phyloP scores from a whole-genome alignment of 2,113 vertebrate species.

The Papio anubis region DNA sequence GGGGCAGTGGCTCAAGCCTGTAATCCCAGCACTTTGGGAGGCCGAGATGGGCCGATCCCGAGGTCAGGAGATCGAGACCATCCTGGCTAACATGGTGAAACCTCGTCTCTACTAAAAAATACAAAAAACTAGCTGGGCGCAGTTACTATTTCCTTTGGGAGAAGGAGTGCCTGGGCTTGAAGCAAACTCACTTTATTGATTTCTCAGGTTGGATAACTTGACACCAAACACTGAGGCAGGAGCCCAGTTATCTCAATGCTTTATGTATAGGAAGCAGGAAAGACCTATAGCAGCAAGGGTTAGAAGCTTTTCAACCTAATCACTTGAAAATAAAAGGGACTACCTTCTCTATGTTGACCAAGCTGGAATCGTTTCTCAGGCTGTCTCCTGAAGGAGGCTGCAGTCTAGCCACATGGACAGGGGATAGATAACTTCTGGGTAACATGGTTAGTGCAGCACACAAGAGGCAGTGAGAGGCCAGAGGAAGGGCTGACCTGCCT shows the following conservation, averaged over 20 bases:
- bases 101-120: too few relatives aligned
- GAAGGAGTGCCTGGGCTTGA: neutral
- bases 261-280: constrained; percentile 47
- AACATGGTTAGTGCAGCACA: too few relatives aligned
- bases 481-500: neutral
- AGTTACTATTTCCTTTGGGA: constrained; percentile 35
- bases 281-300: neutral
- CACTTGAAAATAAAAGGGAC: neutral
- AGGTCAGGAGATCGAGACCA: too few relatives aligned
- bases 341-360: too few relatives aligned
- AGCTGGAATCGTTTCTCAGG: neutral
- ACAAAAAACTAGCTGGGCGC: too few relatives aligned
- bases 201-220: constrained; percentile 53
- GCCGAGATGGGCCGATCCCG: too few relatives aligned
- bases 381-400: neutral
- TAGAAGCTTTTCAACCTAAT: neutral
- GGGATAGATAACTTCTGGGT: neutral
- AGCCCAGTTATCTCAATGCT: constrained; percentile 12
- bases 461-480: neutral
- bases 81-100: too few relatives aligned
- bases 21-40: too few relatives aligned
- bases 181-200: constrained; percentile 64
- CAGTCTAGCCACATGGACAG: neutral
- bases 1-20: too few relatives aligned
- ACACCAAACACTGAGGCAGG: constrained; percentile 3